phyloP scores from a whole-genome alignment of 1,140 invertebrate species.

The Drosophila athabasca region DNA sequence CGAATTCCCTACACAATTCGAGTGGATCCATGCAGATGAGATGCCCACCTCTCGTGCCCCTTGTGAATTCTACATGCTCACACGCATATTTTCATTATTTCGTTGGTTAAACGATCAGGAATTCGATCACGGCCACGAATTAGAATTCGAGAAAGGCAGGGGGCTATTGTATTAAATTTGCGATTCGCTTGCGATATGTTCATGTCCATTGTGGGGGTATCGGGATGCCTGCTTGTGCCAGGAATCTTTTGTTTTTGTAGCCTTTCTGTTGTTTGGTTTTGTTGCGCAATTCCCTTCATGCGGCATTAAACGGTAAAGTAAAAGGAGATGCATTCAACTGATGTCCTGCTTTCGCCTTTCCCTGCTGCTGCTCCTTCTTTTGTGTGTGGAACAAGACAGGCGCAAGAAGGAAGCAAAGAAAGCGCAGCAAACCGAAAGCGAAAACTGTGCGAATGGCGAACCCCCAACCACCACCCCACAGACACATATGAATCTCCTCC shows the following conservation, averaged over 20 bases:
- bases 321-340: constrained; percentile 63
- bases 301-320: constrained; percentile 63
- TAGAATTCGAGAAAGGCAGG: no score
- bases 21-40: no score
- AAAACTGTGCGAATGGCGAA: constrained; percentile 68
- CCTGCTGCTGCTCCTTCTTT: neutral
- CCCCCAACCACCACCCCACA: constrained; percentile 7
- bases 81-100: no score
- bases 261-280: constrained; percentile 9
- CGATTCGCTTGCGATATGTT: no score
- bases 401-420: constrained; percentile 35
- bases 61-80: no score
- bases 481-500: neutral
- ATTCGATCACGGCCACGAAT: no score
- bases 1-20: no score
- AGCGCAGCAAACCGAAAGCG: constrained; percentile 80
- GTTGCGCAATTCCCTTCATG: constrained; percentile 49
- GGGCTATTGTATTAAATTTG: no score
- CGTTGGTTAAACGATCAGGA: no score
- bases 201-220: no score
- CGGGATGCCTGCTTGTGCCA: no score
- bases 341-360: constrained; percentile 43
- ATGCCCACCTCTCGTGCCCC: no score
- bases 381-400: neutral
- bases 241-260: constrained; percentile 15